Evolutionary conservation across 2,113 vertebrate species (phyloP).

Genomic region (Ellobius talpinus): DNA sequence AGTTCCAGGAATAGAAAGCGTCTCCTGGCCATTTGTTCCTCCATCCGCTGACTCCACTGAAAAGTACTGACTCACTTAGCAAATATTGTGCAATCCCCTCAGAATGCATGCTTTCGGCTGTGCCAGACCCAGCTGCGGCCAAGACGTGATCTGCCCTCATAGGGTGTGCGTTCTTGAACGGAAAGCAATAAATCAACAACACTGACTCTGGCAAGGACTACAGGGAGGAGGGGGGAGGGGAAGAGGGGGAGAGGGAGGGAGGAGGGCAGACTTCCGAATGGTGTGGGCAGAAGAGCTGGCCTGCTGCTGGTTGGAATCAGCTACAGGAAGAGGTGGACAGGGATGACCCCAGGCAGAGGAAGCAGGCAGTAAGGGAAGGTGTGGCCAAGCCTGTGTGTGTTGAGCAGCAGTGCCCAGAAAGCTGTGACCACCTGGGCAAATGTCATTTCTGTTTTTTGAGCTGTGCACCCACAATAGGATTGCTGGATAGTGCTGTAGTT

Average conservation of each 20-base stretch:
- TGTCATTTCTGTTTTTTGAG: background rate
- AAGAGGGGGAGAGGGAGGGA: rapidly evolving
- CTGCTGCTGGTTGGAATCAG: background rate
- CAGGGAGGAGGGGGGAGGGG: background rate
- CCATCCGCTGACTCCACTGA: background rate
- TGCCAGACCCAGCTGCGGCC: background rate
- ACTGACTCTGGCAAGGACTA: background rate
- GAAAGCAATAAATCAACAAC: background rate
- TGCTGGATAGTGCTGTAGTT: background rate
- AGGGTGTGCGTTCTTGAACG: background rate
- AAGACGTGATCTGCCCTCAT: background rate
- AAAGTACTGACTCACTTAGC: background rate
- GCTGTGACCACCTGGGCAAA: background rate
- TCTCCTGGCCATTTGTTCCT: background rate
- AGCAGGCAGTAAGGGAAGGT: background rate
- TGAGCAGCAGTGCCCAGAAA: background rate
- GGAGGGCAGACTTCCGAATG: background rate
- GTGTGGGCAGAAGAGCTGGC: background rate
- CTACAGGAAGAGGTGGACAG: background rate
- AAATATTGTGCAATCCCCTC: background rate
- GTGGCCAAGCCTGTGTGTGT: background rate
- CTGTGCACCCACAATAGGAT: rapidly evolving
- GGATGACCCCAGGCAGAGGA: background rate
- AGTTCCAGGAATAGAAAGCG: background rate
- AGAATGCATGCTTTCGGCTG: background rate